phyloP scores from a whole-genome alignment of 92 coral and sea anemone species.

The Virgularia gustaviana region DNA sequence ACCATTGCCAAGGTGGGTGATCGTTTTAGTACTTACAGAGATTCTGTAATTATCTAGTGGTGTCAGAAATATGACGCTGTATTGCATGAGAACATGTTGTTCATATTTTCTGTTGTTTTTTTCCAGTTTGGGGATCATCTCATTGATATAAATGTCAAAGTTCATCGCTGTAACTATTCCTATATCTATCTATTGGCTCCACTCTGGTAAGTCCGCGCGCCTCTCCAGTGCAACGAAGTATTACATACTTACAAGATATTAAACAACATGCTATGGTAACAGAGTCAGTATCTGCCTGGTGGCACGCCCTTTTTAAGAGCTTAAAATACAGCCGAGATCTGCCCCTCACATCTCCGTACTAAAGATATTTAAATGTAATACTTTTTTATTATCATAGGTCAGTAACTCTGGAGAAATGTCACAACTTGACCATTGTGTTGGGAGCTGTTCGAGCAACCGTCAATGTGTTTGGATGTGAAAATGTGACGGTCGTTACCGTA shows the following conservation, averaged over 20 bases:
- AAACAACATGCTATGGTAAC: neutral
- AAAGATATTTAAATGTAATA: no score
- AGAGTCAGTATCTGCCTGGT: neutral
- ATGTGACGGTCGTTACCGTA: conserved; percentile 71
- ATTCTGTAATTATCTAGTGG: no score
- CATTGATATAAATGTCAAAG: conserved; percentile 79
- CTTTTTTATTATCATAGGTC: no score
- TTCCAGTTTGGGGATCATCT: conserved; percentile 81
- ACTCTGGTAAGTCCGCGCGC: conserved; percentile 63
- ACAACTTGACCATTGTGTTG: conserved; percentile 84
- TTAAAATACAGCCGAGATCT: no score
- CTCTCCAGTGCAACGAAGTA: no score
- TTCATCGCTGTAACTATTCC: conserved; percentile 91
- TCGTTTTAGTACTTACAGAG: neutral
- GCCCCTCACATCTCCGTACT: no score
- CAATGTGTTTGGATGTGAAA: conserved; percentile 88
- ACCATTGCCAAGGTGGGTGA: conserved; percentile 82
- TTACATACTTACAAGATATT: no score
- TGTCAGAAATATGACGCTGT: no score
- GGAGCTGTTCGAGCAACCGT: conserved; percentile 83
- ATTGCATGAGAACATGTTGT: no score
- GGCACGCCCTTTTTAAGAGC: neutral
- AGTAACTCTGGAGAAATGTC: conserved; percentile 88
- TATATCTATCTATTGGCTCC: conserved; percentile 93
- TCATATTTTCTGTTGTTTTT: no score